Evolutionary conservation across 2,888 invertebrate species (phyloP), one percentile per base, ranked within the genome.

Genomic region (Prosapia bicincta): DNA sequence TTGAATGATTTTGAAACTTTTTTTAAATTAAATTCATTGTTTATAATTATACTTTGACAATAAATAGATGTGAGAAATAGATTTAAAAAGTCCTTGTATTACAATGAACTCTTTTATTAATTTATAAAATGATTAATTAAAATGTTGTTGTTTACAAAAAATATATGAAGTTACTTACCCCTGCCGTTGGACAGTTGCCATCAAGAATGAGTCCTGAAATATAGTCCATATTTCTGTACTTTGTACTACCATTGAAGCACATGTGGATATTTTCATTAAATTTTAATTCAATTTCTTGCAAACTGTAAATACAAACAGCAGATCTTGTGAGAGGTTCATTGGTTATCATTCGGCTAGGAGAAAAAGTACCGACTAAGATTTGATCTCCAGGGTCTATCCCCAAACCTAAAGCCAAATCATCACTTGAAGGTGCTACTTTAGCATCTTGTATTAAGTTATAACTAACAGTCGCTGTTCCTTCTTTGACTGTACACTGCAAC

Each of bases 241-340:
- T 95, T 80, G 95, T 94, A 81, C 94, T 94, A 32, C 98, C 98
- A 85, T 97, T 95, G 84, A 98, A 98, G 86, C 99, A 99, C 91
- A 96, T 94, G 84, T 97, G 97, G 82, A 98, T 97, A 86, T 98
- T 99, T 85, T 97, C 95, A 83, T 95, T 95, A 85, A 99, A 99
- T 85, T 94, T 94, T 80, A 92, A 91, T 84, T 97, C 95, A 82
- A 98, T 95, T 80, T 95, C 93, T 82, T 93, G 91, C 79, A 99
- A 87, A 77, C 97, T 94, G 86, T 94, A 99, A 69, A 97, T 90
- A 86, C 99, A 99, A 82, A 99, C 87, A 0, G 97, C 98, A 1
- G 98, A 97, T 80, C 93, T 92, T 28, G 90, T 84, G 83, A 91
- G 89, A 0, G 95, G 93, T 82, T 95, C 93, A 86, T 94, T 93